Evolutionary conservation across 1,140 invertebrate species (phyloP).

Genomic region (Drosophila paulistorum): DNA sequence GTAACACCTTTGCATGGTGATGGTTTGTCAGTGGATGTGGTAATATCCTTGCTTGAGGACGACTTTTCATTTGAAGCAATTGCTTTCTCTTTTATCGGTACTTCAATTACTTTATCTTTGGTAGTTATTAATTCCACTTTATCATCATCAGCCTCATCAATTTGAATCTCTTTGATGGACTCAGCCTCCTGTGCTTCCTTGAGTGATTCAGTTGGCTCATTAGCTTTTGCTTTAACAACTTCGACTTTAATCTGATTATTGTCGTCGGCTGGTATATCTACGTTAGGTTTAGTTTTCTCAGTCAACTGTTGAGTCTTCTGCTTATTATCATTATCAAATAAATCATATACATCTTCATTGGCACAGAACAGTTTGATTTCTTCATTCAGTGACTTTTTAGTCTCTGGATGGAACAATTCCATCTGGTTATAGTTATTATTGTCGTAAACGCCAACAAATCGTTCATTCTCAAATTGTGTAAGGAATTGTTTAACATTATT

Average conservation of each 20-base stretch:
- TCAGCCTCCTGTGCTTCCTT: neutral
- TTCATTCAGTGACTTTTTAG: slow-evolving; percentile 38
- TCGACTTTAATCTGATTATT: neutral
- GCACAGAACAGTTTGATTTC: slow-evolving; percentile 31
- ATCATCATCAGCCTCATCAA: too few species aligned
- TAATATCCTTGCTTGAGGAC: neutral
- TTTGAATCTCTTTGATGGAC: neutral
- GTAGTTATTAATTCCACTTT: too few species aligned
- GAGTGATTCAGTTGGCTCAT: neutral
- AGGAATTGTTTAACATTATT: slow-evolving; percentile 28
- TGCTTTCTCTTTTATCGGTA: neutral
- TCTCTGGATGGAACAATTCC: slow-evolving; percentile 33
- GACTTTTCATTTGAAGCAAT: too few species aligned
- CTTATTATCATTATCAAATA: neutral
- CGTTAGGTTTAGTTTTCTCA: neutral
- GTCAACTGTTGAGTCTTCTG: neutral
- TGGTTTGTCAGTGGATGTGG: neutral
- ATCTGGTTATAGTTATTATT: slow-evolving; percentile 20
- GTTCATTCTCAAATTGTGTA: slow-evolving; percentile 26
- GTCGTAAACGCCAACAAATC: slow-evolving; percentile 19
- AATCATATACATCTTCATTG: neutral
- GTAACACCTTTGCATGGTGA: neutral
- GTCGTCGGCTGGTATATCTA: too few species aligned
- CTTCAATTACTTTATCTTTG: too few species aligned
- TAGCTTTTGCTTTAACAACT: neutral